Percentiles rank a stretch among this genome's conserved stretches.
Conservation (phyloP, 2,797 vertebrate genomes). For the Synanceia verrucosa region DNA sequence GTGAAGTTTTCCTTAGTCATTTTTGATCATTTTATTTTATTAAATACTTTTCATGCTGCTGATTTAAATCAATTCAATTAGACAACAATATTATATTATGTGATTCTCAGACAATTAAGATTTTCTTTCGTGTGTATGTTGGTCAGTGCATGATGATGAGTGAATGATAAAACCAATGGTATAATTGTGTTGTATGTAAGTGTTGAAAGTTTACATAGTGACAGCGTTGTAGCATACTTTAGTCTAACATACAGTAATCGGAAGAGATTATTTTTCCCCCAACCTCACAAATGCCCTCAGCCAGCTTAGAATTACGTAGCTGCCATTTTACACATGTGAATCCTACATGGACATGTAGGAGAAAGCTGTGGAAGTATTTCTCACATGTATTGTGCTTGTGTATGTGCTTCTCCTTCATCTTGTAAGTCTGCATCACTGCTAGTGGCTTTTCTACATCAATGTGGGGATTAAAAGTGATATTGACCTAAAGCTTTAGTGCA, state of each 20-base stretch:
- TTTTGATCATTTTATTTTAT: too few relatives aligned
- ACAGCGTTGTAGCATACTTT: background rate
- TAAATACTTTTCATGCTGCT: too few relatives aligned
- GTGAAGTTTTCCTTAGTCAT: background rate
- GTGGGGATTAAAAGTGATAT: slow-evolving; percentile 45
- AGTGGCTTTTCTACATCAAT: slow-evolving; percentile 42
- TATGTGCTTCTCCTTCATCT: background rate
- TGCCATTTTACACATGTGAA: slow-evolving; percentile 13
- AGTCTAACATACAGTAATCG: background rate
- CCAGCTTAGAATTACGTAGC: slow-evolving; percentile 33
- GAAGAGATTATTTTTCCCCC: background rate
- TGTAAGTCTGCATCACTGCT: slow-evolving; percentile 26
- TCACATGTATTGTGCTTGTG: slow-evolving; percentile 2
- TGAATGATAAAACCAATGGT: background rate
- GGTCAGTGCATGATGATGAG: background rate
- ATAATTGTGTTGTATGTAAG: too few relatives aligned
- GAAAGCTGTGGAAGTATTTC: slow-evolving; percentile 20
- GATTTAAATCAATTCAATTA: too few relatives aligned
- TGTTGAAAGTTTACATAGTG: background rate
- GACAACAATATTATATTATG: too few relatives aligned
- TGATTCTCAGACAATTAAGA: too few relatives aligned
- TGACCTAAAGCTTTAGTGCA: slow-evolving; percentile 38
- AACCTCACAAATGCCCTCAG: slow-evolving; percentile 7
- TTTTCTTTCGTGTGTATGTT: background rate
- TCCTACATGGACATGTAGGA: slow-evolving; percentile 19